Percentiles rank a stretch among this genome's conserved stretches.
Evolutionary conservation across 2,888 invertebrate genomes (phyloP).

Genomic region (Meghimatium bilineatum): DNA sequence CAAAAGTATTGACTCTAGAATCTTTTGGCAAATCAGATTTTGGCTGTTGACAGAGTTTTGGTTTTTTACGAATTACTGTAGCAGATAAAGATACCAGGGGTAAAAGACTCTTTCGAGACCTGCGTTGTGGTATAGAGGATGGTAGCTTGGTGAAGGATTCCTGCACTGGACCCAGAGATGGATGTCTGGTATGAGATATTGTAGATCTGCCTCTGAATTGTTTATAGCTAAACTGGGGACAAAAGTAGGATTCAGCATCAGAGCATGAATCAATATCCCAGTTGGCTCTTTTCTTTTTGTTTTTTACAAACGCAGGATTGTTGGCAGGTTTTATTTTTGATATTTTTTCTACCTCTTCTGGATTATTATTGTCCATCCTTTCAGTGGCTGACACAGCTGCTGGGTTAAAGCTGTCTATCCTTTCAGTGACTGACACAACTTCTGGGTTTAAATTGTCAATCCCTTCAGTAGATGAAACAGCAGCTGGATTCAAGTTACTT

Average conservation of each 20-base stretch:
- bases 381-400: background rate
- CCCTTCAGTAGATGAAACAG: background rate
- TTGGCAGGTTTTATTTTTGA: background rate
- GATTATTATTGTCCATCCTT: background rate
- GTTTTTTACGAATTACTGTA: slow-evolving; percentile 16
- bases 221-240: slow-evolving; percentile 12
- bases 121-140: background rate
- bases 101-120: background rate
- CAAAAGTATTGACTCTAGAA: slow-evolving; percentile 27
- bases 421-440: too few species aligned
- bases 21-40: slow-evolving; percentile 33
- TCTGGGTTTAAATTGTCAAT: background rate
- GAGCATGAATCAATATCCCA: background rate
- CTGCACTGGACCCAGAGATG: slow-evolving; percentile 5
- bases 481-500: too few species aligned
- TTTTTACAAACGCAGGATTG: background rate
- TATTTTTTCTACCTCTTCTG: background rate
- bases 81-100: background rate
- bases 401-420: background rate
- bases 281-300: slow-evolving; percentile 6
- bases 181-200: background rate
- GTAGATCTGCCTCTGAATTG: background rate
- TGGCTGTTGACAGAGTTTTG: slow-evolving; percentile 11
- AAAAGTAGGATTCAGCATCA: background rate
- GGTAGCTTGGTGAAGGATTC: background rate